Base-by-base conservation (phyloP, 2,797 vertebrate species). In the Arctocebus calabarensis region DNA sequence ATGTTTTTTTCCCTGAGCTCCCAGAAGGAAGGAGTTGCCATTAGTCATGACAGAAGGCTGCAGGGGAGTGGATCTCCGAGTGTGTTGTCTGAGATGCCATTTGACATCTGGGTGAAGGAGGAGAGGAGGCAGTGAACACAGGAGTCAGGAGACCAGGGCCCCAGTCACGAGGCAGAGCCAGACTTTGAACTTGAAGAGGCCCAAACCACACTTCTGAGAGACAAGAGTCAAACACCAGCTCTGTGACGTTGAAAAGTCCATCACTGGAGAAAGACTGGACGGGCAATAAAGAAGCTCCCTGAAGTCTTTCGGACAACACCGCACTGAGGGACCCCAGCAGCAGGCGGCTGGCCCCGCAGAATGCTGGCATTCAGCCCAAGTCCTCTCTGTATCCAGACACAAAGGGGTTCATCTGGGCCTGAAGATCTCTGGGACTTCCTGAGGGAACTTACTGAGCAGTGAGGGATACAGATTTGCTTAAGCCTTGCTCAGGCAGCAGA, bases 181-280 rank as follows among this genome's bases (percentile, higher is more conserved):
- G 32, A 27, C 64, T 22, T 52, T 78, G 93, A 84, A 82, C 77
- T 55, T 25, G 16, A 94, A 48, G 29, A 90, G 22, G 66, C 45
- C 17, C 23, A 25, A 32, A 73, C 62, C 12, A 43, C 29, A 34
- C 25, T 27, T 17, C 13, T 6, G 27, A 55, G 22, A 13, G 34
- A 59, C 19, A 32, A 57, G 40, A 12, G 52, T 27, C 12, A 6
- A n/a, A 71, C 10, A 11, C 2, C 7, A 48, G 40, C 45, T 45
- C 57, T 34, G 6, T 5, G 40, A 55, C 5, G 10, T 32, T 37
- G 34, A 6, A 43, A 66, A 48, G n/a, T 25, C 29, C 40, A 9
- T 40, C 74, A 16, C 4, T 32, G 34, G 27, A 37, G 52, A 62
- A 82, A 61, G 7, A 4, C 37, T 20, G 68, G 78, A 14, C 20